These are phyloP conservation scores for Cloeon dipterum DNA, from an alignment of 2,888 invertebrate genomes.

Conservation along the genomic window DNA sequence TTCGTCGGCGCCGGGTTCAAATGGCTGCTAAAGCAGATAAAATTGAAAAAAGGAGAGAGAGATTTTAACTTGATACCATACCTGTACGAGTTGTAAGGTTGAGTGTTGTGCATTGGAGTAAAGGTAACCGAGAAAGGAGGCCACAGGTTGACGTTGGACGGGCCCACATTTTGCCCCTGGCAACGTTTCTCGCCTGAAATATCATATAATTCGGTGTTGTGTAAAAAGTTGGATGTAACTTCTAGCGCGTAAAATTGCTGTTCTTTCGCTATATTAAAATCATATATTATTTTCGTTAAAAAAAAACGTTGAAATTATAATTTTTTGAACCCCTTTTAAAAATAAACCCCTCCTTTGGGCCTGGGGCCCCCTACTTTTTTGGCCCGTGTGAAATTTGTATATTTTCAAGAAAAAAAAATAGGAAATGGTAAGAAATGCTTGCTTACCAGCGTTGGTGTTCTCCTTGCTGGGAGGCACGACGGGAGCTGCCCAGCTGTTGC, in stretches of 20 bases:
- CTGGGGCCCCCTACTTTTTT: too few relatives aligned
- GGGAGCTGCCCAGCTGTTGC: too few relatives aligned
- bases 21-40: background rate
- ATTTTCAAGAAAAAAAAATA: too few relatives aligned
- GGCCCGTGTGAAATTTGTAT: too few relatives aligned
- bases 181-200: background rate
- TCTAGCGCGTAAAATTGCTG: background rate
- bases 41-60: background rate
- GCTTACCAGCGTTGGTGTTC: too few relatives aligned
- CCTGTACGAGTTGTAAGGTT: constrained; percentile 9
- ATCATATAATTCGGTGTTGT: background rate
- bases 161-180: background rate
- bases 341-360: too few relatives aligned
- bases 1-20: background rate
- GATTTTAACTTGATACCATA: background rate
- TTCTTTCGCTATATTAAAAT: too few relatives aligned
- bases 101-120: constrained; percentile 17
- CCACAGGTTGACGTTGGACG: constrained; percentile 27
- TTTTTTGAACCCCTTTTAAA: too few relatives aligned
- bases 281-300: too few relatives aligned
- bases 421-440: too few relatives aligned
- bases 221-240: background rate
- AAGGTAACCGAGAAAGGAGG: constrained; percentile 31
- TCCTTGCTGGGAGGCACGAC: too few relatives aligned
- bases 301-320: too few relatives aligned